Percentiles rank a stretch among this genome's conserved stretches.
These are phyloP conservation scores for Champsocephalus gunnari DNA, from an alignment of 2,797 vertebrate genomes.

Conservation along the genomic window DNA sequence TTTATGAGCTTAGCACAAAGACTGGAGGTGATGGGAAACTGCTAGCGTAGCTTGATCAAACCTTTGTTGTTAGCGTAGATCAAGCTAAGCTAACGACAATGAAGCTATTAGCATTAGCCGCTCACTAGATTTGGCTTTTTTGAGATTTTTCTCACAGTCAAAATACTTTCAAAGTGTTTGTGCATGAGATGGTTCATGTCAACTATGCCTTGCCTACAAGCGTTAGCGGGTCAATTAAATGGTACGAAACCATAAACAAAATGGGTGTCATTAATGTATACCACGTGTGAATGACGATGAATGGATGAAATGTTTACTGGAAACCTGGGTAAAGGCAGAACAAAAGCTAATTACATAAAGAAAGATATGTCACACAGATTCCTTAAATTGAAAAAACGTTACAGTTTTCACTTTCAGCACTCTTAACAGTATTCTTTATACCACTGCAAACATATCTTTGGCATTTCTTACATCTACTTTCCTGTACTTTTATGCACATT, in stretches of 20 bases:
- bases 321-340: not conserved
- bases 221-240: too few species aligned
- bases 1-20: conserved; percentile 5
- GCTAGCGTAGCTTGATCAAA: not conserved
- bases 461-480: not conserved
- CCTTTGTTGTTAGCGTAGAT: not conserved
- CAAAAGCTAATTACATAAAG: not conserved
- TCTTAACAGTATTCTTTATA: not conserved
- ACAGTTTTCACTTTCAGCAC: not conserved
- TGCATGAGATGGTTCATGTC: too few species aligned
- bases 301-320: not conserved
- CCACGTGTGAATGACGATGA: not conserved
- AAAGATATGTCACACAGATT: not conserved
- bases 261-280: not conserved
- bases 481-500: not conserved
- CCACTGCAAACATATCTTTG: conserved; percentile 8
- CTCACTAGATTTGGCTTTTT: not conserved
- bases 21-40: conserved; percentile 4
- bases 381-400: not conserved
- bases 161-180: too few species aligned
- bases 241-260: too few species aligned
- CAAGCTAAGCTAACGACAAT: not conserved
- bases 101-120: too few species aligned
- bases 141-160: not conserved
- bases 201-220: too few species aligned